Percentiles rank a stretch among this genome's conserved stretches.
phyloP scores from a whole-genome alignment of 2,888 invertebrate species.

The Brachyptera risi region DNA sequence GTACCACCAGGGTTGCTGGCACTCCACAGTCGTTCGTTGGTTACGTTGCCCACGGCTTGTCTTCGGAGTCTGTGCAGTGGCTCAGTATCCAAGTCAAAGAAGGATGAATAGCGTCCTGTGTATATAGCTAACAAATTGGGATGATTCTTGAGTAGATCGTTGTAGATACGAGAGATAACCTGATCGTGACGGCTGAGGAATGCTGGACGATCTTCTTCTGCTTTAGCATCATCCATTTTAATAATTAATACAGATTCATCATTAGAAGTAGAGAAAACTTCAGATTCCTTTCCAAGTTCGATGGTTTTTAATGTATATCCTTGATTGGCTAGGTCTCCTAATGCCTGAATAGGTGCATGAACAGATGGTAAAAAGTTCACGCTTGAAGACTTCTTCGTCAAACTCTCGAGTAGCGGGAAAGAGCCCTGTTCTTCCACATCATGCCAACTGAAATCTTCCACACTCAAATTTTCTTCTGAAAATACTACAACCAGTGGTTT shows the following conservation, averaged over 20 bases:
- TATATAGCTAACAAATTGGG: slow-evolving; percentile 53
- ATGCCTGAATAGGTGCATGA: not conserved
- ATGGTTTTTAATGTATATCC: slow-evolving; percentile 1
- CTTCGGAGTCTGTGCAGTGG: slow-evolving; percentile 1
- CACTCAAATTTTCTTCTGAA: slow-evolving; percentile 52
- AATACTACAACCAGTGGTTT: slow-evolving; percentile 45
- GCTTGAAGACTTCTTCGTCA: slow-evolving; percentile 5
- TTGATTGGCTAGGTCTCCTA: not conserved
- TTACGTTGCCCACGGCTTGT: not conserved
- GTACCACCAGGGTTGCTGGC: no score
- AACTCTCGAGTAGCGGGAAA: not conserved
- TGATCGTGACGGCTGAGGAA: slow-evolving; percentile 55
- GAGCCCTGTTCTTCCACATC: slow-evolving; percentile 38
- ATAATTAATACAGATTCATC: slow-evolving; percentile 27
- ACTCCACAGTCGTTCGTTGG: not conserved
- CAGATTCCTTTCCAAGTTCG: not conserved
- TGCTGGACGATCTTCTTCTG: slow-evolving; percentile 50
- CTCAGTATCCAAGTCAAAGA: slow-evolving; percentile 39
- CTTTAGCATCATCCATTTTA: slow-evolving; percentile 36
- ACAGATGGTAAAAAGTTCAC: slow-evolving; percentile 14
- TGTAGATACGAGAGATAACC: slow-evolving; percentile 51
- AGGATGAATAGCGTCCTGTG: slow-evolving; percentile 55
- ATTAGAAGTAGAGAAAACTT: not conserved
- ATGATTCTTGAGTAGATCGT: slow-evolving; percentile 48
- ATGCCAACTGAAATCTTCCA: slow-evolving; percentile 55